phyloP scores from a whole-genome alignment of 2,113 vertebrate genomes.

The Aldabrachelys gigantea region DNA sequence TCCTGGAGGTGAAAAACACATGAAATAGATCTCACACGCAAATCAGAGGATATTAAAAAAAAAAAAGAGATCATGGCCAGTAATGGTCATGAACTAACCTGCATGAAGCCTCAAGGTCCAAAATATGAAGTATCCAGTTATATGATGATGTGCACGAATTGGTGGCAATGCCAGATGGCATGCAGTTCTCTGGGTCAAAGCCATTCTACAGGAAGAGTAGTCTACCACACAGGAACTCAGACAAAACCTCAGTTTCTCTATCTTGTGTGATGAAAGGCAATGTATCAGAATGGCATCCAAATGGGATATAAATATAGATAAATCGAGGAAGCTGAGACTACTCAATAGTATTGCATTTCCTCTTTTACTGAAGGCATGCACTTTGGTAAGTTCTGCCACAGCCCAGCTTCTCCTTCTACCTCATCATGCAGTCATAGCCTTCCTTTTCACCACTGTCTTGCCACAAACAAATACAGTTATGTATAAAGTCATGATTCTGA shows the following conservation, averaged over 20 bases:
- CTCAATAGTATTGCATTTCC: background rate
- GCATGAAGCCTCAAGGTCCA: background rate
- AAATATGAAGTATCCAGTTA: background rate
- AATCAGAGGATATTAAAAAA: rapidly evolving
- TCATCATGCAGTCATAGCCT: rapidly evolving
- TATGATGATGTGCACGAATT: background rate
- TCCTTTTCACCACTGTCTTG: background rate
- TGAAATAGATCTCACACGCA: rapidly evolving
- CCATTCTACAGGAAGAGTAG: background rate
- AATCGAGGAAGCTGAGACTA: background rate
- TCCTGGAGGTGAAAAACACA: background rate
- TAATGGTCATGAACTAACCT: background rate
- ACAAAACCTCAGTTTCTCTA: background rate
- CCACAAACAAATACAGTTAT: background rate
- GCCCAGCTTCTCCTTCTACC: background rate
- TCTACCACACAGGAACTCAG: background rate
- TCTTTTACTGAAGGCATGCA: background rate
- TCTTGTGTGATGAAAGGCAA: background rate
- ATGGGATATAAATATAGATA: rapidly evolving
- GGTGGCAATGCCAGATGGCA: background rate
- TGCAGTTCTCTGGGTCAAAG: background rate
- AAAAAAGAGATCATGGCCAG: background rate
- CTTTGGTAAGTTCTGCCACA: no score
- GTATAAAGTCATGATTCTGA: no score
- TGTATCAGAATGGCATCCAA: background rate